phyloP scores from a whole-genome alignment of 2,888 invertebrate genomes.

The Tiliacea citrago region DNA sequence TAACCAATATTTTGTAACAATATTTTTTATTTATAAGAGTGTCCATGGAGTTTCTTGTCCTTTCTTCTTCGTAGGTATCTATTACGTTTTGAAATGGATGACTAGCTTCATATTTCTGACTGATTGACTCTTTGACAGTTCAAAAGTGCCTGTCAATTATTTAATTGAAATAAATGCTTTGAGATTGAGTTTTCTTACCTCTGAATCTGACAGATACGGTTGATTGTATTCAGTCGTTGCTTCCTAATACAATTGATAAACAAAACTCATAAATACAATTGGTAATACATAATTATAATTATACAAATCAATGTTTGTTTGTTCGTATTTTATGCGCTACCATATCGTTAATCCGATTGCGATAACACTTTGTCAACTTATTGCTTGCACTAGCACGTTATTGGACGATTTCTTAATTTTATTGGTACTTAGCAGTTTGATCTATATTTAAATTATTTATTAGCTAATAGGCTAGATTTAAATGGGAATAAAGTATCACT shows the following conservation, averaged over 20 bases:
- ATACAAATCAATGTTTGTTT: not conserved
- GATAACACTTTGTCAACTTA: not conserved
- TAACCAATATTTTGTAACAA: not conserved
- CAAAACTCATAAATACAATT: not conserved
- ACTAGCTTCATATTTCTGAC: not conserved
- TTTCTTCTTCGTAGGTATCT: not conserved
- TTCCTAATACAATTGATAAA: not conserved
- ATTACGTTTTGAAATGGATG: not conserved
- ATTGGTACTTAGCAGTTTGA: no score
- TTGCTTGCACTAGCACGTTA: not conserved
- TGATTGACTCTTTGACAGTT: not conserved
- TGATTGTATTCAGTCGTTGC: not conserved
- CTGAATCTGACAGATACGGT: slow-evolving; percentile 12
- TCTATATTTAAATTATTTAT: no score
- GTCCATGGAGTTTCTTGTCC: not conserved
- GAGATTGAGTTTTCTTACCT: slow-evolving; percentile 3
- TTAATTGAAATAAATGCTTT: not conserved
- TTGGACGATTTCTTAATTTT: no score
- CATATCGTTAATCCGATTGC: not conserved
- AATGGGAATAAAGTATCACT: no score
- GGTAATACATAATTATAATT: no score
- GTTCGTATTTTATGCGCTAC: not conserved
- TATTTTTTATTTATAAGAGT: not conserved
- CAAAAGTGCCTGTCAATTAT: not conserved
- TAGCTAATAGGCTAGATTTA: no score